Evolutionary conservation across 2,797 vertebrate species (phyloP).

Genomic region (Loris lydekkerianus): DNA sequence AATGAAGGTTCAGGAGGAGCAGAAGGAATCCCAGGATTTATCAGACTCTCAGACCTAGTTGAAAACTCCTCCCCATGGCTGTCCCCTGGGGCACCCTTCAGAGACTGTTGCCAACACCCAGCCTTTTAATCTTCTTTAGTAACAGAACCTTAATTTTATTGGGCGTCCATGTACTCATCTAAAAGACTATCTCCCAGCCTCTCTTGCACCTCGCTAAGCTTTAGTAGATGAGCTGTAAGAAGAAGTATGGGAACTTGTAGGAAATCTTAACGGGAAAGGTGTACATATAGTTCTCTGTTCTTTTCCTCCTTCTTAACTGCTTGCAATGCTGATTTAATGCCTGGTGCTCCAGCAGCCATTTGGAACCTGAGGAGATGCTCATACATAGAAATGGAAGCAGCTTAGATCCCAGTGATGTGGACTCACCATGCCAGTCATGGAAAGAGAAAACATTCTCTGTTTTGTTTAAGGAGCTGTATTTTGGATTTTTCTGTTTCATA

Average conservation of each 20-base stretch:
- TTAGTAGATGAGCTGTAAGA: not conserved
- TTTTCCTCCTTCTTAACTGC: not conserved
- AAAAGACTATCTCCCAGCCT: not conserved
- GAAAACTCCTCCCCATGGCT: not conserved
- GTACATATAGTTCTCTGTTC: not conserved
- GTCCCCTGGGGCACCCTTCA: not conserved
- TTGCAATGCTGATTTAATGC: not conserved
- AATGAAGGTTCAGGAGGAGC: not conserved
- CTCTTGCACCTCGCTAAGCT: constrained; percentile 14
- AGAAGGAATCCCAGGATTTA: not conserved
- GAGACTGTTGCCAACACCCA: not conserved
- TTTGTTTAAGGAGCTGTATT: constrained; percentile 2
- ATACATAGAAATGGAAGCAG: not conserved
- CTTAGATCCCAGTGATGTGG: not conserved
- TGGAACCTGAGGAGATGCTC: not conserved
- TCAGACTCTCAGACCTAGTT: not conserved
- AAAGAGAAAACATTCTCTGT: not conserved
- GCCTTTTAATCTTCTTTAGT: not conserved
- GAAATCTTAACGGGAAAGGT: not conserved
- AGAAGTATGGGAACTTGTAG: not conserved
- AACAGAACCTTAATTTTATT: not conserved
- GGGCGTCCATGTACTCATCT: not conserved
- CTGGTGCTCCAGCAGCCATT: not conserved
- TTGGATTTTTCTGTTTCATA: not conserved
- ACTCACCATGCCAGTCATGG: not conserved